Evolutionary conservation across 2,113 vertebrate genomes (phyloP).

Genomic region (Isurus oxyrinchus): DNA sequence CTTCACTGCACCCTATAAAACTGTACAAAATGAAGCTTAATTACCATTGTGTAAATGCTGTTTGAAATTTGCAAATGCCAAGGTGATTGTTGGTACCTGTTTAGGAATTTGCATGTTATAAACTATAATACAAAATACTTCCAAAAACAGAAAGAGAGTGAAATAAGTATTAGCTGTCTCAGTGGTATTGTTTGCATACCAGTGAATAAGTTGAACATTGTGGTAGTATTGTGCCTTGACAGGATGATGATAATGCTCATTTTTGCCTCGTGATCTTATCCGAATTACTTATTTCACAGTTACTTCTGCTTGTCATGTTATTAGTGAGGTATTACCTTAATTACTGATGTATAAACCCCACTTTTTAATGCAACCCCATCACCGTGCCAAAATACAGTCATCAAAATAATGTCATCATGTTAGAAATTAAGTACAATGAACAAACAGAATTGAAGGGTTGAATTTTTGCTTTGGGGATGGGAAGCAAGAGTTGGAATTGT

Average conservation of each 20-base stretch:
- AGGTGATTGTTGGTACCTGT: conserved; percentile 9
- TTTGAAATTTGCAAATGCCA: conserved; percentile 15
- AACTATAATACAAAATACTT: background rate
- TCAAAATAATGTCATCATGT: background rate
- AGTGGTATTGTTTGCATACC: background rate
- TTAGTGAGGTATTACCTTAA: background rate
- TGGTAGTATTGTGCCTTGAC: background rate
- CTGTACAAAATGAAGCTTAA: conserved; percentile 2
- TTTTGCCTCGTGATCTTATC: background rate
- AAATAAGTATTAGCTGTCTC: background rate
- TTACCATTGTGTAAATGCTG: background rate
- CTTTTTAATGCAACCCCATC: background rate
- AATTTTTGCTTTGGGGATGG: background rate
- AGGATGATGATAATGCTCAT: background rate
- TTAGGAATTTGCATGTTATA: background rate
- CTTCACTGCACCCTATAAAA: background rate
- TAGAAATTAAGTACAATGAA: background rate
- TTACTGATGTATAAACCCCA: background rate
- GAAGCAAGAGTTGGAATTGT: background rate
- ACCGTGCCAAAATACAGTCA: background rate
- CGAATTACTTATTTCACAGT: background rate
- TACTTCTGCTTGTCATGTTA: background rate
- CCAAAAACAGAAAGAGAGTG: background rate
- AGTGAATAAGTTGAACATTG: background rate
- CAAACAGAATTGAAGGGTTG: background rate